A percentile compares a stretch with the other conserved stretches of the same genome.
Evolutionary conservation across 2,888 invertebrate species (phyloP).

Genomic region (Drosophila fulvimacula): DNA sequence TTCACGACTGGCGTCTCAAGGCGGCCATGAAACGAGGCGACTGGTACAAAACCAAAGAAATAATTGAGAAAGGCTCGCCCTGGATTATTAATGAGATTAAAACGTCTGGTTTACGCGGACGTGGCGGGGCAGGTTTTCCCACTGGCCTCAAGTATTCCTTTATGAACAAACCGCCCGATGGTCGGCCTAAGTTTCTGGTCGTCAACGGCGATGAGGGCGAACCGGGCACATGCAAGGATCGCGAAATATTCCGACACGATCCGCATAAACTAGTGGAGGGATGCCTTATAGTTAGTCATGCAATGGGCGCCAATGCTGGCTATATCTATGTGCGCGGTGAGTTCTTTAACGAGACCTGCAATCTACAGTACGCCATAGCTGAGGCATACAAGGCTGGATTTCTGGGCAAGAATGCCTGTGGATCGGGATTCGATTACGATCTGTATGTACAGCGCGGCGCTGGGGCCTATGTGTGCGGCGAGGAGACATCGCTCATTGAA

Average conservation of each 20-base stretch:
- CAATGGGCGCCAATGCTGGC: slow-evolving; percentile 98
- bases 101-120: slow-evolving; percentile 95
- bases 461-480: slow-evolving; percentile 87
- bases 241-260: slow-evolving; percentile 99
- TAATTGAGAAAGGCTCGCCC: slow-evolving; percentile 94
- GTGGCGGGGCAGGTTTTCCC: slow-evolving; percentile 99
- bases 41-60: slow-evolving; percentile 99
- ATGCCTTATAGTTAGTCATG: slow-evolving; percentile 95
- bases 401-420: slow-evolving; percentile 87
- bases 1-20: slow-evolving; percentile 97
- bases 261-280: slow-evolving; percentile 98
- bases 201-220: slow-evolving; percentile 99
- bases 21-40: slow-evolving; percentile 96
- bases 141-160: slow-evolving; percentile 99
- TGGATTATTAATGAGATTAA: slow-evolving; percentile 99
- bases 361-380: slow-evolving; percentile 96
- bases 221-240: slow-evolving; percentile 99
- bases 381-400: slow-evolving; percentile 94
- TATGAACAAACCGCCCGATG: slow-evolving; percentile 98
- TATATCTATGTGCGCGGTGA: slow-evolving; percentile 99
- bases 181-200: slow-evolving; percentile 97
- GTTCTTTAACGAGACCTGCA: slow-evolving; percentile 99
- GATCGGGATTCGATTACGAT: slow-evolving; percentile 96
- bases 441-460: slow-evolving; percentile 98
- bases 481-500: slow-evolving; percentile 99